Evolutionary conservation across 2,888 invertebrate species (phyloP).

Genomic region (Rambutsinella grinnellia): DNA sequence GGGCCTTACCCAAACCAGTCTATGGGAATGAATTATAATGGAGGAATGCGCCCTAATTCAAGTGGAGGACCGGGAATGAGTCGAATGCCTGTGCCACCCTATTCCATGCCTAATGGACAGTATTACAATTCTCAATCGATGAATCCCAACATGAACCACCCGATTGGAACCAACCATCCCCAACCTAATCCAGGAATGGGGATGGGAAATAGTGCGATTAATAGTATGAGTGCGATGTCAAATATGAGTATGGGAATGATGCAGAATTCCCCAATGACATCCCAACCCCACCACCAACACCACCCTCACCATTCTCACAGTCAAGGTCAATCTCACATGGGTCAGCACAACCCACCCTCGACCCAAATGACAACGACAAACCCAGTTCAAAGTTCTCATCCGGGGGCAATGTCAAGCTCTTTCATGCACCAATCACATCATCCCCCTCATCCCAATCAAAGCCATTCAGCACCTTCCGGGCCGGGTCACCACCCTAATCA

Average conservation of each 20-base stretch:
- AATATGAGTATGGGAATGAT: constrained; percentile 75
- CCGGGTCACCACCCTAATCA: constrained; percentile 16
- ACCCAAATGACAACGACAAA: constrained; percentile 7
- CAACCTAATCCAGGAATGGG: constrained; percentile 38
- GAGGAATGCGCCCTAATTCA: constrained; percentile 35
- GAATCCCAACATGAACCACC: constrained; percentile 57
- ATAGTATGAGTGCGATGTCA: constrained; percentile 78
- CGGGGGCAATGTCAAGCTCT: constrained; percentile 41
- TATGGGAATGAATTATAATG: constrained; percentile 44
- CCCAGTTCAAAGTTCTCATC: constrained; percentile 34
- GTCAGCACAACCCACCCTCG: constrained; percentile 43
- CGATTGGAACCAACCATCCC: constrained; percentile 30
- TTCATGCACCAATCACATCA: constrained; percentile 53
- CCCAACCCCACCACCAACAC: constrained; percentile 42
- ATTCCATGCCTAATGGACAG: constrained; percentile 60
- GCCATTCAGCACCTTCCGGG: not conserved
- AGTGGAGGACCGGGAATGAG: constrained; percentile 34
- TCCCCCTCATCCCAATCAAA: constrained; percentile 14
- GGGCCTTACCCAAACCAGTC: constrained; percentile 44
- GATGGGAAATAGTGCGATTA: constrained; percentile 78
- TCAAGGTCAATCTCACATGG: constrained; percentile 29
- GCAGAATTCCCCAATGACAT: constrained; percentile 57
- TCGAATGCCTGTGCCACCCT: constrained; percentile 36
- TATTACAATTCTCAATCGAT: constrained; percentile 60
- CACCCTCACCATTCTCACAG: constrained; percentile 38